Evolutionary conservation across 2,888 invertebrate genomes (phyloP).

Genomic region (Julus scanicus): DNA sequence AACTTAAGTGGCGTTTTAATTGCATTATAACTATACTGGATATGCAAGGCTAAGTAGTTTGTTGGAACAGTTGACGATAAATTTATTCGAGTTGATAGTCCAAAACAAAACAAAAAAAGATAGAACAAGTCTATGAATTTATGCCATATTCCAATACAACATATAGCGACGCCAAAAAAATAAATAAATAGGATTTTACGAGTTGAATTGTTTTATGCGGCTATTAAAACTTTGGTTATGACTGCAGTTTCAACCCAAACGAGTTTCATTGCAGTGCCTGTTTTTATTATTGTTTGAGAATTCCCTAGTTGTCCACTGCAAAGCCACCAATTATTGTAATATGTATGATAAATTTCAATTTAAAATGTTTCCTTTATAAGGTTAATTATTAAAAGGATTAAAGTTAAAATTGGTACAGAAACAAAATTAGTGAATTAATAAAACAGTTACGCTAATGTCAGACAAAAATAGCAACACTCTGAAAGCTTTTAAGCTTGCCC

Average conservation of each 20-base stretch:
- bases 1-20: neutral
- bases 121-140: too few relatives aligned
- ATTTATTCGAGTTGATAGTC: neutral
- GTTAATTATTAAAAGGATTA: neutral
- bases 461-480: neutral
- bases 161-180: neutral
- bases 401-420: neutral
- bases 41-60: neutral
- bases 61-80: neutral
- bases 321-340: neutral
- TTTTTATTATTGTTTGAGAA: neutral
- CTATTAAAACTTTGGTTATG: neutral
- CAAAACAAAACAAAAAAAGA: neutral
- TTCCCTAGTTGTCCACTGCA: neutral
- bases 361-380: neutral
- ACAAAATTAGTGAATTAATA: neutral
- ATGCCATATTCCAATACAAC: too few relatives aligned
- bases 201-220: neutral
- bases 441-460: neutral
- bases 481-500: constrained; percentile 1
- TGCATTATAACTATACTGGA: neutral
- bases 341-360: neutral
- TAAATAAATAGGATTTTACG: neutral
- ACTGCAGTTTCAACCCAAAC: neutral
- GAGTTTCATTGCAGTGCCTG: neutral